Evolutionary conservation across 2,797 vertebrate genomes (phyloP).

Genomic region (Streptopelia turtur): DNA sequence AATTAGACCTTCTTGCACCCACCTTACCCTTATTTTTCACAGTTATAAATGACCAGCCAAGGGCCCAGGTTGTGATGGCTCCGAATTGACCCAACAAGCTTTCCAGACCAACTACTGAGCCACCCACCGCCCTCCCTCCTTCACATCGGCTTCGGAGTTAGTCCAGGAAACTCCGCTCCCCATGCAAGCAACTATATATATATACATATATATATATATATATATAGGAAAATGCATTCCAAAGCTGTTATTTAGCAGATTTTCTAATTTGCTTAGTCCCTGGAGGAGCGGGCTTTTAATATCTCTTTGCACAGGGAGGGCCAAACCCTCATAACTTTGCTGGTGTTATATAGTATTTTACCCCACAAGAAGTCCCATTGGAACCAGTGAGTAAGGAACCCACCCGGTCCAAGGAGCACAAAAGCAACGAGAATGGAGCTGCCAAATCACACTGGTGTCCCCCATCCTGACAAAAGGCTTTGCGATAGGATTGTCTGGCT

Average conservation of each 20-base stretch:
- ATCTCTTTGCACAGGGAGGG: neutral
- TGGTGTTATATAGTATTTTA: neutral
- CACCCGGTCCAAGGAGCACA: neutral
- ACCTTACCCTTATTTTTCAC: neutral
- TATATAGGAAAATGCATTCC: neutral
- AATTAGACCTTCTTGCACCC: conserved; percentile 1
- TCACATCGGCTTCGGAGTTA: neutral
- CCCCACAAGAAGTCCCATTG: conserved; percentile 42
- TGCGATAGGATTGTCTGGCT: neutral
- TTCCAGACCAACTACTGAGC: neutral
- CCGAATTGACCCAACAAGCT: neutral
- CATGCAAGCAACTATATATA: neutral
- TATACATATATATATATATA: neutral
- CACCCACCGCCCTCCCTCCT: neutral
- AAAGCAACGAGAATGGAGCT: neutral
- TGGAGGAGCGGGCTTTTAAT: neutral
- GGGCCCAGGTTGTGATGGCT: neutral
- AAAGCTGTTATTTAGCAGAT: neutral
- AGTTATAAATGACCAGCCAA: neutral
- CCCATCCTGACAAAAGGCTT: neutral
- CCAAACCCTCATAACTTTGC: neutral
- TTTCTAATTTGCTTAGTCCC: neutral
- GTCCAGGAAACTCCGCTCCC: neutral
- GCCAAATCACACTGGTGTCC: neutral
- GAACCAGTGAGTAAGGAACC: conserved; percentile 4